Evolutionary conservation across 2,888 invertebrate species (phyloP), one percentile per base, ranked within the genome.

Genomic region (Alviniconcha strummeri): DNA sequence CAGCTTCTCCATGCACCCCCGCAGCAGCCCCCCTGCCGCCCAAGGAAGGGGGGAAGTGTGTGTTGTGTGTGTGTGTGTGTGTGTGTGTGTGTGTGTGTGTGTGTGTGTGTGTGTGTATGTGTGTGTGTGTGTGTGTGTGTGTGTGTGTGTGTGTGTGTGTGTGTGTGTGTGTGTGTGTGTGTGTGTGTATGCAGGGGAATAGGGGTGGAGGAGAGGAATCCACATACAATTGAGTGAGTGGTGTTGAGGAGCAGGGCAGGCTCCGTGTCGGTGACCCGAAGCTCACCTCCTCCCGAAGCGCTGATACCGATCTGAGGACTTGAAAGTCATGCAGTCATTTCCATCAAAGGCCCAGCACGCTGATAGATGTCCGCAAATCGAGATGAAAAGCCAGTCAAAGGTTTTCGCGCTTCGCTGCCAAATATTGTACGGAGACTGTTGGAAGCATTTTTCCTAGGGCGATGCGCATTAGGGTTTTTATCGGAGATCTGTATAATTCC

Each of bases 371-470:
- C 11, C 56, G 57, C 77, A 57, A 36, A 11, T 17, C 57, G 77
- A 56, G 77, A 77, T 57, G 77, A 77, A 77, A 57, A 57, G 56
- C 77, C 57, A 77, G 77, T 77, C 77, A 77, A 77, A 77, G 57
- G 77, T 55, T 57, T 77, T 77, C 77, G 19, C 77, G 77, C 77
- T 77, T 77, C 57, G 77, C 6, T 77, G 77, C 77, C 77, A 77
- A 57, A 57, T 77, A 57, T 77, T 77, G 56, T 56, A 56, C 77
- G 13, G 77, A 17, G 54, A 19, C 77, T 17, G 55, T 75, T 75
- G 75, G 55, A 75, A 75, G 75, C 55, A 75, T 75, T 75, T 75
- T 75, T 75, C 55, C 75, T 55, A 75, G 75, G 55, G 75, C 75
- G 75, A 55, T 9, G 75, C 75, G 75, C 54, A 75, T 75, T 75